Conservation (phyloP, 2,113 vertebrate species). For the Cyanocitta stelleri region DNA sequence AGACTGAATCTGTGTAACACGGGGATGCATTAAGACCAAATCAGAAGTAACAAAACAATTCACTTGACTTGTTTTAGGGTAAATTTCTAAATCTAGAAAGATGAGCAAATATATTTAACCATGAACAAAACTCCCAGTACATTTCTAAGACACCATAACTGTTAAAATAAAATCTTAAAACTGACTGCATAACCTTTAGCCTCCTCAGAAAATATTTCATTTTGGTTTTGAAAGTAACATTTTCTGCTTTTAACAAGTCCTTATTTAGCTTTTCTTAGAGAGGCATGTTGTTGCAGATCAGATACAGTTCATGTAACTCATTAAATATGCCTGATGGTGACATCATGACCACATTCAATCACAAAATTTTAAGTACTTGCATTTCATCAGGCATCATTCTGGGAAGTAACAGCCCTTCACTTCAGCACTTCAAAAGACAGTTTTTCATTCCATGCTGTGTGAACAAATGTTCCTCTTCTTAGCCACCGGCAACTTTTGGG, state of each 20-base stretch:
- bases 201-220: neutral
- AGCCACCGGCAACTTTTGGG: neutral
- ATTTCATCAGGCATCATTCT: neutral
- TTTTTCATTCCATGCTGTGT: neutral
- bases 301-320: neutral
- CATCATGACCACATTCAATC: neutral
- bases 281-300: neutral
- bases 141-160: neutral
- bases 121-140: neutral
- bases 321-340: neutral
- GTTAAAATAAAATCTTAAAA: neutral
- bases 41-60: neutral
- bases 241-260: neutral
- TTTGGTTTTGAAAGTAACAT: neutral
- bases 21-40: neutral
- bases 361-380: neutral
- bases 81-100: neutral
- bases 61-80: neutral
- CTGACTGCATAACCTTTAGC: neutral
- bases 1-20: neutral
- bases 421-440: neutral
- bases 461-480: neutral
- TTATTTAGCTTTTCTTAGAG: neutral
- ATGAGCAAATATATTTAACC: neutral
- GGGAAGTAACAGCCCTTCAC: neutral